These are phyloP conservation scores for Ailuropoda melanoleuca DNA, from an alignment of 2,113 vertebrate genomes.

Conservation along the genomic window DNA sequence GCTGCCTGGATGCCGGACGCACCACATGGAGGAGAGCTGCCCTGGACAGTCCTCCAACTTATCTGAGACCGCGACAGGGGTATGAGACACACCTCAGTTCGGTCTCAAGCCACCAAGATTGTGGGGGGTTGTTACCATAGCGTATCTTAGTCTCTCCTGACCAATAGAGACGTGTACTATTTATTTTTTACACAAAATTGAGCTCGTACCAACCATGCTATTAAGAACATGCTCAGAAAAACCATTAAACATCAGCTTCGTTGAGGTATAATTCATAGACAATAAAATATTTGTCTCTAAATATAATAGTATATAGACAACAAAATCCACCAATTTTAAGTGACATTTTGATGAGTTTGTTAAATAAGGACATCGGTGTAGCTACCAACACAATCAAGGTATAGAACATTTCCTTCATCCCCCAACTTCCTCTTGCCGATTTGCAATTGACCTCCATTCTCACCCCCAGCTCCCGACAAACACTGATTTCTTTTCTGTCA, in stretches of 20 bases:
- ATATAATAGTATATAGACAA: not conserved
- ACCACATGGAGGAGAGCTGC: not conserved
- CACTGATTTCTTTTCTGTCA: not conserved
- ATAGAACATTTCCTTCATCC: not conserved
- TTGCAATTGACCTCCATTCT: not conserved
- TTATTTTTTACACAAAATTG: not conserved
- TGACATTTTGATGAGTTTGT: not conserved
- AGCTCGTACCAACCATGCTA: not conserved
- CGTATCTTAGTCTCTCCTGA: not conserved
- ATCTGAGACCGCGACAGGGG: not conserved
- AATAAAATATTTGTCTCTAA: not conserved
- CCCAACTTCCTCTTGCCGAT: too few relatives aligned
- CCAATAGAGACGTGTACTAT: not conserved
- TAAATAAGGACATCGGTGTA: not conserved
- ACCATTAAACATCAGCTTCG: not conserved
- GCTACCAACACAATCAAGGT: not conserved
- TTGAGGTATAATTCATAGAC: not conserved
- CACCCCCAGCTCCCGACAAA: not conserved
- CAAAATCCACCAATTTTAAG: not conserved
- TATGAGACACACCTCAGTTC: not conserved
- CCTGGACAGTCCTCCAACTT: too few relatives aligned
- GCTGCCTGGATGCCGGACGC: not conserved
- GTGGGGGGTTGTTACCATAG: not conserved
- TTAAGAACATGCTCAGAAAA: not conserved
- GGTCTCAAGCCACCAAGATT: too few relatives aligned